Base-by-base conservation (phyloP, 2,888 invertebrate species). In the Rugalucina vietnamica region DNA sequence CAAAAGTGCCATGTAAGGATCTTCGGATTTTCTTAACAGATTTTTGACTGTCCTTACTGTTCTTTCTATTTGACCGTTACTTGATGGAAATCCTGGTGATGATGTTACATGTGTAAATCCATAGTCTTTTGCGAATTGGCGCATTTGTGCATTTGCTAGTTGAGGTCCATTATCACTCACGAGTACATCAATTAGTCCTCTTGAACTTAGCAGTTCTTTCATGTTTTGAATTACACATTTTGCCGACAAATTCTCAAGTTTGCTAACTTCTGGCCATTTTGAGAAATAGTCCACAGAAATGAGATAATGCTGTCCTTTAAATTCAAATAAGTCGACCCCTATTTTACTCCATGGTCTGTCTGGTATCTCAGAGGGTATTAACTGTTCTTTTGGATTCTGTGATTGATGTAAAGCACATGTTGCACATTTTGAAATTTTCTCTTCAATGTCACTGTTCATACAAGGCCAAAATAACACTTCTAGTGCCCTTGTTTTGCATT, bases 241-340 rank as follows among this genome's bases (percentile, higher is more conserved):
- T 50, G 71, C 69, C 49, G 78, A 74, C 34, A 83, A n/a, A 27
- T 79, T 60, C 29, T 79, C 75, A 1, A 79, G 71, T n/a, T 79
- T 83, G 0, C 36, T 60, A 1, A 81, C 27, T 74, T 77, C 84
- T 21, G 85, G 76, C 85, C 85, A 85, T 72, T 82, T 82, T 8
- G 78, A 82, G 37, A 75, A 82, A 49, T 60, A 70, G 39, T 82
- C 74, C 5, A 78, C 72, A 4, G 69, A 37, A 1, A 79, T 27
- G 24, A 81, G 29, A 54, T 54, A 43, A 43, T n/a, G 60, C 24
- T n/a, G 8, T 10, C n/a, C n/a, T 12, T 60, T 69, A 24, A 5
- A 49, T 14, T 70, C 34, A 32, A 75, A 77, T 43, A 87, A 69
- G 50, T 84, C 82, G 21, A 29, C 77, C 39, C 72, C 60, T 12